A percentile compares a stretch with the other conserved stretches of the same genome.
Evolutionary conservation across 2,888 invertebrate genomes (phyloP).

Genomic region (Eugnorisma glareosa): DNA sequence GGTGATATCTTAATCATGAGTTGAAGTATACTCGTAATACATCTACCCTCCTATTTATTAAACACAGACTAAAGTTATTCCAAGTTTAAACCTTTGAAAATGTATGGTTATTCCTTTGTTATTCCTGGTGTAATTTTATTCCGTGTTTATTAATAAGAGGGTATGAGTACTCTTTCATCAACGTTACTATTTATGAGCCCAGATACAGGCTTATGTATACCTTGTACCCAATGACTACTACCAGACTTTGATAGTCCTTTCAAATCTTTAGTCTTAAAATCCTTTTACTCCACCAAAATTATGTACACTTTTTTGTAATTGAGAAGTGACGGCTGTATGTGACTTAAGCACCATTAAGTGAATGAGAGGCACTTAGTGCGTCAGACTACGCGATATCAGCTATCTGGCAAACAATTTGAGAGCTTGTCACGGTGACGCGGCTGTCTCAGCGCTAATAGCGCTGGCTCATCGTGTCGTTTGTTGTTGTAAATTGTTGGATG

Average conservation of each 20-base stretch:
- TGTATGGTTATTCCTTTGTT: too few species aligned
- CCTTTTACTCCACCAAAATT: background rate
- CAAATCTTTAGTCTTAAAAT: background rate
- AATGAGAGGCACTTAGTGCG: constrained; percentile 43
- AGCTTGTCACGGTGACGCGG: constrained; percentile 67
- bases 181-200: background rate
- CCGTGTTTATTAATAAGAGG: too few species aligned
- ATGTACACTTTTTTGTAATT: background rate
- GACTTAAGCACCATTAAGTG: constrained; percentile 30
- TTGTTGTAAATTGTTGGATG: background rate
- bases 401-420: constrained; percentile 53
- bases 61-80: too few species aligned
- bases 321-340: constrained; percentile 18
- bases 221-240: background rate
- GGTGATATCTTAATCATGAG: too few species aligned
- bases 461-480: background rate
- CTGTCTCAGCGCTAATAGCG: constrained; percentile 33
- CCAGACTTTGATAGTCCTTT: background rate
- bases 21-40: too few species aligned
- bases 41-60: too few species aligned
- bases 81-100: too few species aligned
- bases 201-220: background rate
- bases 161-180: background rate
- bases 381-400: constrained; percentile 49
- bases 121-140: too few species aligned